Base-by-base conservation (phyloP, 1,140 invertebrate genomes). In the Venturia canescens region DNA sequence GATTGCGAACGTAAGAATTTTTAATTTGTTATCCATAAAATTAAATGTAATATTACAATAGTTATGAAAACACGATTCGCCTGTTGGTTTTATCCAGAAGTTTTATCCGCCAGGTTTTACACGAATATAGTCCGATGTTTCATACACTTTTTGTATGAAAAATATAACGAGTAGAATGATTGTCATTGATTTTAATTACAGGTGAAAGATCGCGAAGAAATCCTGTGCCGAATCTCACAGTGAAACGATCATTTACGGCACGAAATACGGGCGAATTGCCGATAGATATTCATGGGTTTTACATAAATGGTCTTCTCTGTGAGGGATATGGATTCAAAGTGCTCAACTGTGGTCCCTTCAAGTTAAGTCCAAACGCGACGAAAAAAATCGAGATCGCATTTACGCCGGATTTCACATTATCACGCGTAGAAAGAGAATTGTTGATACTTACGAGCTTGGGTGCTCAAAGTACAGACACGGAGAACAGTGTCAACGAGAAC, bases 351-450 rank as follows among this genome's bases (percentile, higher is more conserved):
- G 92, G 94, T 29, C 94, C 96, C 13, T 98, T 98, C 88, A 92
- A 94, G 57, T 92, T 99, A 50, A 91, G 92, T 77, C 96, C 98
- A 18, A 98, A 98, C 90, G 94, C 94, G 13, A 96, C 95, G n/a
- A 94, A 94, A 84, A 96, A 96, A 88, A 95, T 99, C 34, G 97
- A 98, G 86, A 96, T 99, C 84, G 96, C 96, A 77, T 99, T 98
- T 90, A 97, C 97, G 0, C 96, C 98, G 9, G 98, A 99, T 92
- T 98, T 98, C 88, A 98, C 98, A 4, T 92, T 98, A 79, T 94
- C 97, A 0, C 94, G 95, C 79, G 94, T 98, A 29, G 93, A 95
- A 80, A 93, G 97, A 18, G 90, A 93, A 57, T 92, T 95, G 34
- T 90, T 92, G 82, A 92, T 94, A 82, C 90, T 92, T 6, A 95